Evolutionary conservation across 2,113 vertebrate species (phyloP).

Genomic region (Psilopogon haemacephalus): DNA sequence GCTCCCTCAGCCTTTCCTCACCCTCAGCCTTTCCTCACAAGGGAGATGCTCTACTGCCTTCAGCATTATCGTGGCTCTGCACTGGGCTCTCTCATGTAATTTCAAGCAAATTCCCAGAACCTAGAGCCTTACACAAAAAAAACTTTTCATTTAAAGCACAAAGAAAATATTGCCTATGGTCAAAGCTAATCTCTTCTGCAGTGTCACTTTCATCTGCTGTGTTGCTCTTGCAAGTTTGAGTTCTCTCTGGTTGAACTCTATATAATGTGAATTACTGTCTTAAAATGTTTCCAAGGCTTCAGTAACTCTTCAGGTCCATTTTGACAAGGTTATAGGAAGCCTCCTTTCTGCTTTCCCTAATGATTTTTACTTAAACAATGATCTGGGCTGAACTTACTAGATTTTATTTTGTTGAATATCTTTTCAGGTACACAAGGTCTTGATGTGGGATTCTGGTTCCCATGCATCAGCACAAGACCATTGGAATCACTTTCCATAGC

Average conservation of each 20-base stretch:
- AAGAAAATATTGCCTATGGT: not conserved
- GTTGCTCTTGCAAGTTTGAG: not conserved
- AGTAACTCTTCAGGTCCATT: not conserved
- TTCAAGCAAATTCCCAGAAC: not conserved
- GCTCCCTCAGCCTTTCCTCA: no score
- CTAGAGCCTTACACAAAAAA: not conserved
- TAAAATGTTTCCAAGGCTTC: not conserved
- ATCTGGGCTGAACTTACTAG: not conserved
- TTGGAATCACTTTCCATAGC: accelerated
- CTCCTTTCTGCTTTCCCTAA: not conserved
- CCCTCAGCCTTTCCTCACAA: no score
- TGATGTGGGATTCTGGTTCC: not conserved
- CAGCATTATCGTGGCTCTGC: no score
- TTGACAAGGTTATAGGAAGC: not conserved
- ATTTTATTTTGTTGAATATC: not conserved
- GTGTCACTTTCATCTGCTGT: not conserved
- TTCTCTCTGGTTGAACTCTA: not conserved
- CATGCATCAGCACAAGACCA: accelerated
- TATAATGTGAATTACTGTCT: not conserved
- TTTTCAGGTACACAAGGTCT: not conserved
- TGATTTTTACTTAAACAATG: not conserved
- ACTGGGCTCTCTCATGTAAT: no score
- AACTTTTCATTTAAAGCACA: not conserved
- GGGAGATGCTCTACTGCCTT: no score
- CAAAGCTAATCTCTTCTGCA: not conserved